Conservation (phyloP, 2,797 vertebrate genomes). For the Salmo trutta region DNA sequence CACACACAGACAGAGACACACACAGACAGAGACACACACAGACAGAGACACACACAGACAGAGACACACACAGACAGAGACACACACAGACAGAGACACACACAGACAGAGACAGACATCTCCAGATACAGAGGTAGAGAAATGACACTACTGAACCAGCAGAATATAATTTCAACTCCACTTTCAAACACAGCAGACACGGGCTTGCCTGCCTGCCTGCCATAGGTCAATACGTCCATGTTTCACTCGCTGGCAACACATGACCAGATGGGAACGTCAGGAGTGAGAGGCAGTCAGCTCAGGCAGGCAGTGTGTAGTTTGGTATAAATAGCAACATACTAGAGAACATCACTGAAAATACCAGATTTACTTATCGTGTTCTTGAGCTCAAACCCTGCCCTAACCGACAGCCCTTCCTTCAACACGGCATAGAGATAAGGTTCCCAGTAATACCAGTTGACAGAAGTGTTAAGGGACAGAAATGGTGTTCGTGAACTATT, state of each 20-base stretch:
- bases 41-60: too few relatives aligned
- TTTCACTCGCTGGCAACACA: constrained; percentile 41
- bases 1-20: too few relatives aligned
- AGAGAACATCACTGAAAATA: constrained; percentile 55
- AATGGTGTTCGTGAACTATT: too few relatives aligned
- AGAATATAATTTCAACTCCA: constrained; percentile 64
- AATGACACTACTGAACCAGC: constrained; percentile 40
- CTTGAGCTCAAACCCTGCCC: constrained; percentile 59
- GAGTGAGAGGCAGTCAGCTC: not conserved
- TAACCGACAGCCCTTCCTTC: constrained; percentile 47
- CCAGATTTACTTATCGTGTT: constrained; percentile 49
- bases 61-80: too few relatives aligned
- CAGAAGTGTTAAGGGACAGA: too few relatives aligned
- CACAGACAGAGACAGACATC: not conserved
- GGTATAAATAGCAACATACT: constrained; percentile 62
- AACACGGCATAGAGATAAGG: constrained; percentile 33
- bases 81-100: too few relatives aligned
- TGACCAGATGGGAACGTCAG: constrained; percentile 36
- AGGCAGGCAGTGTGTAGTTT: constrained; percentile 66
- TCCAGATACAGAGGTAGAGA: constrained; percentile 36
- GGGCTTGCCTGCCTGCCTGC: constrained; percentile 16
- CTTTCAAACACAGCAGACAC: constrained; percentile 51
- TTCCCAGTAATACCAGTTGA: constrained; percentile 36
- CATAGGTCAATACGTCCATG: too few relatives aligned
- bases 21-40: too few relatives aligned